Base-by-base conservation (phyloP, 2,113 vertebrate genomes). In the Heterochromis multidens region DNA sequence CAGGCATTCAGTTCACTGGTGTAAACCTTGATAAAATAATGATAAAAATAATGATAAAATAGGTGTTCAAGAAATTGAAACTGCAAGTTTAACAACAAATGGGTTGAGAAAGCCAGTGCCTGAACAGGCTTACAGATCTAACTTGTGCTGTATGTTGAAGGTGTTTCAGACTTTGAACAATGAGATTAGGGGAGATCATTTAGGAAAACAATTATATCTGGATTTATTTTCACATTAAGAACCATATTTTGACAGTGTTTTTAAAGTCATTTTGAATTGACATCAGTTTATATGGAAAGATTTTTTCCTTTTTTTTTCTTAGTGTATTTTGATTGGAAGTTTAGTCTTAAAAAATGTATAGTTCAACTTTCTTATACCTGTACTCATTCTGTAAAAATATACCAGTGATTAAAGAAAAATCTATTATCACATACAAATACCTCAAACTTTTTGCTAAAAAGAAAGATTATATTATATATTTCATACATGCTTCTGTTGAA, bases 281-380 rank as follows among this genome's bases (percentile, higher is more conserved):
- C 7, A 37, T 37, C 35, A 16, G n/a, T 65, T 40, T 25, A 21
- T 12, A 23, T 40, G 23, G 12, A 33, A 40, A 65, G 13, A 0
- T 19, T 2, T 0, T 0, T 23, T 65, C 40, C 61, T 35, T 31
- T 31, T 14, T 63, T 37, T 37, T 14, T 0, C 12, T 2, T 3
- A 1, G 12, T 65, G 12, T 65, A 43, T 67, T 43, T 43, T 40
- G 23, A 10, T 67, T 40, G 40, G 21, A 43, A 43, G 63, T 67
- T 67, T 43, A 67, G 16, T 67, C 63, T 40, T 16, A 16, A 2
- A 43, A 67, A 67, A 25, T 67, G 6, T 37, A 37, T 23, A 23
- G 37, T 40, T 65, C 33, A 5, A 21, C 33, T 65, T 23, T 37
- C 21, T 63, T 65, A 63, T 23, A 33, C 21, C 11, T 0, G 1